These are phyloP conservation scores for Griposia aprilina DNA, from an alignment of 2,888 invertebrate genomes.

Conservation along the genomic window DNA sequence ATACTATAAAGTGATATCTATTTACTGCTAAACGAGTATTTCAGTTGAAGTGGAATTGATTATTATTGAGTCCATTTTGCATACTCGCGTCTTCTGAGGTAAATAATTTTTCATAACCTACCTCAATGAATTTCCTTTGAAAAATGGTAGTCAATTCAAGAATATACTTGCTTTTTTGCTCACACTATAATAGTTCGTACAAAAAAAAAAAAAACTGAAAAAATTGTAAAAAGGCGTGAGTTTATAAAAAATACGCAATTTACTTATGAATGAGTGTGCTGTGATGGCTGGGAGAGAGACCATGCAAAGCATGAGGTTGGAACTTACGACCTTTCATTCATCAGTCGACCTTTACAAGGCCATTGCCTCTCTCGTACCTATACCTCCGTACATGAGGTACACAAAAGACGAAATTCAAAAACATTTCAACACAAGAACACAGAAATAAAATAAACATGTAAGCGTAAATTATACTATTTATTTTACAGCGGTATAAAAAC, in stretches of 20 bases:
- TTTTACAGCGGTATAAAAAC: constrained; percentile 59
- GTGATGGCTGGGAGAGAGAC: not conserved
- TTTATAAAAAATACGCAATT: not conserved
- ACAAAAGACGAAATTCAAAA: constrained; percentile 30
- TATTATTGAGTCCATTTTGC: not conserved
- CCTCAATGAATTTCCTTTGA: not conserved
- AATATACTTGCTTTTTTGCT: not conserved
- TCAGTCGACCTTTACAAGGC: not conserved
- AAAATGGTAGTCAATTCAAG: not conserved
- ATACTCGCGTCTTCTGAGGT: not conserved
- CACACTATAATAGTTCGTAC: not conserved
- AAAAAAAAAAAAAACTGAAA: not conserved
- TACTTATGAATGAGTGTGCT: no score
- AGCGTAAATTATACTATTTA: constrained; percentile 56
- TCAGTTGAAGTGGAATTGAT: not conserved
- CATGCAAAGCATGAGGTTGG: no score
- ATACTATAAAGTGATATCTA: not conserved
- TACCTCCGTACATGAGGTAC: not conserved
- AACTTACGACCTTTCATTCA: not conserved
- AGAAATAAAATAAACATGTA: constrained; percentile 39
- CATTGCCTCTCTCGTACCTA: not conserved
- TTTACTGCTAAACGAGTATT: not conserved
- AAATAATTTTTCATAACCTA: not conserved
- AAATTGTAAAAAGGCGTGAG: no score
- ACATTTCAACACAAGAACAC: constrained; percentile 30